A percentile compares a stretch with the other conserved stretches of the same genome.
phyloP scores from a whole-genome alignment of 2,113 vertebrate genomes.

The Dicerorhinus sumatrensis region DNA sequence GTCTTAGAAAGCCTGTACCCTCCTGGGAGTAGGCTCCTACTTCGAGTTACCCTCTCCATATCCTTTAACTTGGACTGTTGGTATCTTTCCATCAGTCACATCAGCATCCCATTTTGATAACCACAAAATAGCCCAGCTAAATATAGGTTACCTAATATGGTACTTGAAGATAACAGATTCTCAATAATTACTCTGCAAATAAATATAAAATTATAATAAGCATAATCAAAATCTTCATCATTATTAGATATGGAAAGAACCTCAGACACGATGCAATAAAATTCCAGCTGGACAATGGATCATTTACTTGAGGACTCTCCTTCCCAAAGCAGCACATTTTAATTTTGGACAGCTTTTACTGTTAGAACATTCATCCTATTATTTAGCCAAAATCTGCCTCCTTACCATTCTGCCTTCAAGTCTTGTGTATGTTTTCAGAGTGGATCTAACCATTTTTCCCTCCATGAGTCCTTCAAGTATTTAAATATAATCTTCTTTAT shows the following conservation, averaged over 20 bases:
- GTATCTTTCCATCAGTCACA: background rate
- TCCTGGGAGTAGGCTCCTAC: background rate
- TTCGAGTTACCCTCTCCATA: background rate
- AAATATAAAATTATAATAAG: background rate
- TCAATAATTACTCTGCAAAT: background rate
- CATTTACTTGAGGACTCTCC: background rate
- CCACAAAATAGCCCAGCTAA: background rate
- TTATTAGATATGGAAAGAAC: background rate
- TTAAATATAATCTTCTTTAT: background rate
- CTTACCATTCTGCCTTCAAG: background rate
- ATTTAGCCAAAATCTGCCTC: background rate
- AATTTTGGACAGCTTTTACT: background rate
- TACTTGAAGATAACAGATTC: background rate
- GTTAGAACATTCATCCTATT: background rate
- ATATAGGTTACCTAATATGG: background rate
- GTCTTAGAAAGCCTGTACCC: background rate
- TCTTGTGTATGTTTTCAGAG: background rate
- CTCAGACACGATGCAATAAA: background rate
- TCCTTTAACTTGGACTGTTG: background rate
- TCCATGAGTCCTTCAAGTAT: background rate
- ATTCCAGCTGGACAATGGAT: background rate
- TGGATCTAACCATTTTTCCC: background rate
- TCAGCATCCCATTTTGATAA: background rate
- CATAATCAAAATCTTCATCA: background rate
- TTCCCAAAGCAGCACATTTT: background rate